A percentile compares a stretch with the other conserved stretches of the same genome.
These are phyloP conservation scores for Dendroctonus ponderosae DNA, from an alignment of 1,140 invertebrate species.

Conservation along the genomic window DNA sequence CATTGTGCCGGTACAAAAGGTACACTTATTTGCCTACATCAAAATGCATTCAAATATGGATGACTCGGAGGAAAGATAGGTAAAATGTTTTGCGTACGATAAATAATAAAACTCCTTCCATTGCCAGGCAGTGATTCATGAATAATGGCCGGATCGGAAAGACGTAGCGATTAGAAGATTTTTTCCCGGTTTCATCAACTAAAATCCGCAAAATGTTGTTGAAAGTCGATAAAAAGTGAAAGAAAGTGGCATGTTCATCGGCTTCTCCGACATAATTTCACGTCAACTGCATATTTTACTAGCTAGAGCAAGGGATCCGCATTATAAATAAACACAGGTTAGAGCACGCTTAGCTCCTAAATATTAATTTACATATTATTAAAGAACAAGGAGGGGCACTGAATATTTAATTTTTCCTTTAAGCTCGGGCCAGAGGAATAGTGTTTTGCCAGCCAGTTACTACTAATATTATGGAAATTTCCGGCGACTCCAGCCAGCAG, in stretches of 20 bases:
- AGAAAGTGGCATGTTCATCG: too few species aligned
- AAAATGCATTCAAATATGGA: slow-evolving; percentile 6
- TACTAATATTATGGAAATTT: too few species aligned
- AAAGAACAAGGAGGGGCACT: not conserved
- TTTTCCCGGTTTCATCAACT: too few species aligned
- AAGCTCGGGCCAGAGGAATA: not conserved
- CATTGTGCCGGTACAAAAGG: slow-evolving; percentile 13
- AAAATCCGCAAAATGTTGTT: too few species aligned
- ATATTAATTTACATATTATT: slow-evolving; percentile 17
- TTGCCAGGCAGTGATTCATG: too few species aligned
- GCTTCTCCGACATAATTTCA: not conserved
- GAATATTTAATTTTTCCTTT: slow-evolving; percentile 6
- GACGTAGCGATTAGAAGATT: too few species aligned
- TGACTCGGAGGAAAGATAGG: slow-evolving; percentile 6
- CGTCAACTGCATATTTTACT: not conserved
- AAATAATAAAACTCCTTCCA: too few species aligned
- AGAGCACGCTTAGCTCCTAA: slow-evolving; percentile 1
- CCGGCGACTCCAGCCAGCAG: too few species aligned
- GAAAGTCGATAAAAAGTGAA: too few species aligned
- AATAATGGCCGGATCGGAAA: too few species aligned
- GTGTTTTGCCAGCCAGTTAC: not conserved
- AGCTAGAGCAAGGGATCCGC: not conserved
- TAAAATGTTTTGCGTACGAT: not conserved
- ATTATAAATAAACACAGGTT: not conserved
- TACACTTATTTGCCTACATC: slow-evolving; percentile 13